These are phyloP conservation scores for Platichthys flesus DNA, from an alignment of 2,113 vertebrate species.

Conservation along the genomic window DNA sequence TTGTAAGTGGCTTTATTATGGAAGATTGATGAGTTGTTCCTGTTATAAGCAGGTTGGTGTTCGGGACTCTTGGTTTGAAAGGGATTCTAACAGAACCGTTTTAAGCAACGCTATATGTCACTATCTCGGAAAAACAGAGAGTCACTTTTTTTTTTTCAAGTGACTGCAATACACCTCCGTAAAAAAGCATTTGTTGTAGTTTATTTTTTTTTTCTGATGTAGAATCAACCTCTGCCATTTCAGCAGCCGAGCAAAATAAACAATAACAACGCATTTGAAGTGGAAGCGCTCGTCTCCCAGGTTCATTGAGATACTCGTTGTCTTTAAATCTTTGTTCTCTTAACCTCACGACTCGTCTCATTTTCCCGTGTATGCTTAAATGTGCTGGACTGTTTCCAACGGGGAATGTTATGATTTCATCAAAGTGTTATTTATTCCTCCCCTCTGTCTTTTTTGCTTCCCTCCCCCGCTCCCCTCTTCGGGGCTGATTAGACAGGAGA, in stretches of 20 bases:
- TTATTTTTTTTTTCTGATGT: not conserved
- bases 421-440: constrained; percentile 29
- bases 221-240: not conserved
- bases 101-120: too few relatives aligned
- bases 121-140: too few relatives aligned
- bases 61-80: too few relatives aligned
- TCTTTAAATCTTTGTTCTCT: constrained; percentile 21
- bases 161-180: too few relatives aligned
- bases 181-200: not conserved
- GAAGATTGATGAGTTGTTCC: too few relatives aligned
- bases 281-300: constrained; percentile 1
- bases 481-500: constrained; percentile 76
- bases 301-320: constrained; percentile 19
- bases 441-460: constrained; percentile 14
- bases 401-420: constrained; percentile 26
- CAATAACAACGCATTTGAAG: constrained; percentile 25
- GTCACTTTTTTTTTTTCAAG: too few relatives aligned
- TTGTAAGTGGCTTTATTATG: too few relatives aligned
- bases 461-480: constrained; percentile 40
- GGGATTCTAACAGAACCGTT: too few relatives aligned
- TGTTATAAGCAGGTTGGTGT: too few relatives aligned
- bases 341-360: constrained; percentile 19
- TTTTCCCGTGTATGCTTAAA: constrained; percentile 30
- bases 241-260: constrained; percentile 1
- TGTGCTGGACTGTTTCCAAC: constrained; percentile 25